A percentile compares a stretch with the other conserved stretches of the same genome.
phyloP scores from a whole-genome alignment of 2,113 vertebrate species.

The Lipophrys pholis region DNA sequence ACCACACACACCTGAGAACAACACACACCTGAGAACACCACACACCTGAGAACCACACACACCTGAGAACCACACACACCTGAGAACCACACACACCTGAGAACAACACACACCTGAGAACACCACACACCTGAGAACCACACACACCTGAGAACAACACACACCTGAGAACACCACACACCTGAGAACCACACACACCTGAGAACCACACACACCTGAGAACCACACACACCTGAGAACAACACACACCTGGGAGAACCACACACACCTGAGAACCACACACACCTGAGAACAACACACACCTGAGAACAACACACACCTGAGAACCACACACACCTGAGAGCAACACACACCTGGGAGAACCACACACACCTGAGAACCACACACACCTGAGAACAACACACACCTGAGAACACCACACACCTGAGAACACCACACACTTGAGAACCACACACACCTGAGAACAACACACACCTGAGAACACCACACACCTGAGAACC shows the following conservation, averaged over 20 bases:
- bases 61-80: conserved; percentile 75
- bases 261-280: not conserved
- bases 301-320: conserved; percentile 75
- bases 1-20: too few relatives aligned
- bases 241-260: not conserved
- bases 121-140: too few relatives aligned
- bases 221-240: not conserved
- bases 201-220: conserved; percentile 81
- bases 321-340: not conserved
- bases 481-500: not conserved
- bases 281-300: conserved; percentile 39
- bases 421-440: not conserved
- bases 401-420: not conserved
- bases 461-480: not conserved
- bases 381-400: conserved; percentile 79
- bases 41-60: conserved; percentile 54
- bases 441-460: conserved; percentile 78
- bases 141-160: conserved; percentile 79
- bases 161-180: not conserved
- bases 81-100: not conserved
- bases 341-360: too few relatives aligned
- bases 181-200: not conserved
- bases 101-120: too few relatives aligned
- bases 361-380: too few relatives aligned
- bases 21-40: too few relatives aligned